phyloP scores from a whole-genome alignment of 2,888 invertebrate species.

The Polietes domitor region DNA sequence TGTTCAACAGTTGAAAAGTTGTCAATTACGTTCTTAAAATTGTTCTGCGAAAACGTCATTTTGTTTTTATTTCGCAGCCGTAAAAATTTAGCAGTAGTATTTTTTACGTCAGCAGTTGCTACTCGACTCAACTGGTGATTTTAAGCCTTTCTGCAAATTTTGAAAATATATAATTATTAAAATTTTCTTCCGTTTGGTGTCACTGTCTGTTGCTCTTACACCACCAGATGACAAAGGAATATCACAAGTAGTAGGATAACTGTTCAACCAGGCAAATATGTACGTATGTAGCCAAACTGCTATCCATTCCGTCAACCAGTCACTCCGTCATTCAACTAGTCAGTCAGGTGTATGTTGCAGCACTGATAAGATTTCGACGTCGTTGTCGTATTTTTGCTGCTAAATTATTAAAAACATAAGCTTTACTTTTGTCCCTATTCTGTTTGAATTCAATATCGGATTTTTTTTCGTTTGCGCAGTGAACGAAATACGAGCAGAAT shows the following conservation, averaged over 20 bases:
- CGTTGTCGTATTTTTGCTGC: constrained; percentile 23
- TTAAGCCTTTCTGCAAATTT: no score
- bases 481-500: background rate
- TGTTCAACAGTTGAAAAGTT: no score
- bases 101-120: no score
- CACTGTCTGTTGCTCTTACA: background rate
- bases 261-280: background rate
- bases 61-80: no score
- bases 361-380: constrained; percentile 58
- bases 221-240: background rate
- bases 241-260: background rate
- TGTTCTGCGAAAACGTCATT: no score
- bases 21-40: no score
- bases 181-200: no score
- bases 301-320: background rate
- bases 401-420: constrained; percentile 58
- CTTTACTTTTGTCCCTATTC: constrained; percentile 22
- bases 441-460: constrained; percentile 32
- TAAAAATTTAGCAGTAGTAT: no score
- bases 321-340: constrained; percentile 19
- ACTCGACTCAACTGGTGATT: no score
- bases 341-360: constrained; percentile 57
- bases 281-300: background rate
- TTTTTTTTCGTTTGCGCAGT: background rate
- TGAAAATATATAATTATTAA: no score